Evolutionary conservation across 2,113 vertebrate genomes (phyloP), one percentile per base, ranked within the genome.

Genomic region (Peromyscus maniculatus): DNA sequence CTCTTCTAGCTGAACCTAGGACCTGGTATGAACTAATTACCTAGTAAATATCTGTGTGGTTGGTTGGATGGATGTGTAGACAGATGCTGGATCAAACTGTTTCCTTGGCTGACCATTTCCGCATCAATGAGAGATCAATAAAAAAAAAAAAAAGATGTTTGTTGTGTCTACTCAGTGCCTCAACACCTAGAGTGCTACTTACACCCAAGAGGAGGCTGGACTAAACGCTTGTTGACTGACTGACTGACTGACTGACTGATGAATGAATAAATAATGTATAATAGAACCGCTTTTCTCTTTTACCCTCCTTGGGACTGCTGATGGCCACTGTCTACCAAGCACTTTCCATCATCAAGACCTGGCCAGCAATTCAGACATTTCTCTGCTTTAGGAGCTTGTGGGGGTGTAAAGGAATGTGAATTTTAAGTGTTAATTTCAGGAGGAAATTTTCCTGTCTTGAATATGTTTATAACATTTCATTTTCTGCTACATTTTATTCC

Each of bases 381-480:
- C 66, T 91, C 92, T 21, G 55, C 3, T 17, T 93, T 66, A 59
- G 39, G 43, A 87, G 31, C 2, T 93, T 36, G 16, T 52, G 16
- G 75, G 31, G 9, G 36, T 92, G 75, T 62, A 17, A 83, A 49
- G 59, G 21, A 75, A 71, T 80, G 12, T 49, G 83, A 82, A 55
- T 77, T 78, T 87, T 55, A 62, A 77, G 43, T 87, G 26, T n/a
- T 88, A 69, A 84, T 46, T 89, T 94, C 28, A 87, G 89, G 33
- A 57, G n/a, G 24, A 77, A 90, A 24, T 28, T 19, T 93, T 49
- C 31, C 77, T 26, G 31, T 75, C 93, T 93, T 80, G 77, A 88
- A 39, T 22, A 46, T 75, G 46, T 89, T 92, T 43, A 22, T 67
- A 84, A 79, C 72, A 55, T 84, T 91, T 91, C 33, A 36, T 93